Evolutionary conservation across 2,888 invertebrate genomes (phyloP).

Genomic region (Sminthurinus aureus): DNA sequence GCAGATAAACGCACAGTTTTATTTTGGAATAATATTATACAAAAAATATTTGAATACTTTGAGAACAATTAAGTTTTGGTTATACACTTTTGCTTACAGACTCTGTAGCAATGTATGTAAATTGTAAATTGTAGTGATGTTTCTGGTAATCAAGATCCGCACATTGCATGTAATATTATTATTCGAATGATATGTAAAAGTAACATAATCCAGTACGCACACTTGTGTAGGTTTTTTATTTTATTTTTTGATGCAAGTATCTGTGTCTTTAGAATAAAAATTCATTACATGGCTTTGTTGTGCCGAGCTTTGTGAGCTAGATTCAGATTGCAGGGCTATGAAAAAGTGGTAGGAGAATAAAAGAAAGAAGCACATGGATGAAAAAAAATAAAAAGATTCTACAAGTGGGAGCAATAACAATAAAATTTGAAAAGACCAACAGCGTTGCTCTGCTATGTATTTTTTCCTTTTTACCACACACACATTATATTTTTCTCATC

Average conservation of each 20-base stretch:
- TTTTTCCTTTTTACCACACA: constrained; percentile 24
- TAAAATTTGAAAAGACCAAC: constrained; percentile 42
- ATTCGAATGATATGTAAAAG: background rate
- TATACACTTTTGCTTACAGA: too few relatives aligned
- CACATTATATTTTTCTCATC: constrained; percentile 6
- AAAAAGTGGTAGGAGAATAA: background rate
- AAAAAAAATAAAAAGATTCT: constrained; percentile 1
- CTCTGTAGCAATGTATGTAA: too few relatives aligned
- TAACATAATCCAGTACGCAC: background rate
- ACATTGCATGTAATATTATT: too few relatives aligned
- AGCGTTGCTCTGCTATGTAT: constrained; percentile 21
- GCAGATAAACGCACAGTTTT: too few relatives aligned
- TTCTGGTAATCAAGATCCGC: too few relatives aligned
- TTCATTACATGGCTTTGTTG: background rate
- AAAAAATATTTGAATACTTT: too few relatives aligned
- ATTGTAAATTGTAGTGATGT: too few relatives aligned
- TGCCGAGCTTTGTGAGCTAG: background rate
- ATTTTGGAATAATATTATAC: too few relatives aligned
- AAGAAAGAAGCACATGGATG: background rate
- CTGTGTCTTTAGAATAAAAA: background rate
- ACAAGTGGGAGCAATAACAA: constrained; percentile 44
- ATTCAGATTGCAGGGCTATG: background rate
- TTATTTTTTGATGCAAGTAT: background rate
- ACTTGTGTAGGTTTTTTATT: background rate
- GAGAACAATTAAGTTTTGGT: too few relatives aligned